Conservation (phyloP, 2,113 vertebrate genomes). For the western clawed frog (Xenopus tropicalis) region UCB_Xtro_10.0 CM004445.2:62714501-62715000, state of each 20-base stretch:
- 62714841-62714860: not conserved
- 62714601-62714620: too few relatives aligned
- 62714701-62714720: constrained; percentile 99
- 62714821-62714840: constrained; percentile 43
- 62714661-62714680: constrained; percentile 99
- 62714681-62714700: constrained; percentile 99
- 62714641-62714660: constrained; percentile 56
- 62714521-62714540: too few relatives aligned
- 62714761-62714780: constrained; percentile 83
- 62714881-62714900: too few relatives aligned
- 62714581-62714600: too few relatives aligned
- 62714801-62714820: constrained; percentile 84
- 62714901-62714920: not conserved
- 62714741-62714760: constrained; percentile 92
- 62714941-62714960: constrained; percentile 40
- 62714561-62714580: too few relatives aligned
- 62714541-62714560: too few relatives aligned
- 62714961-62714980: constrained; percentile 74
- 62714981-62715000: constrained; percentile 76
- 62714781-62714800: constrained; percentile 62
- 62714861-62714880: too few relatives aligned
- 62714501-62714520: too few relatives aligned
- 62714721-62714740: constrained; percentile 97
- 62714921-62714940: not conserved
- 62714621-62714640: not conserved